phyloP scores from a whole-genome alignment of 1,140 invertebrate genomes.

The Dryas iulia region DNA sequence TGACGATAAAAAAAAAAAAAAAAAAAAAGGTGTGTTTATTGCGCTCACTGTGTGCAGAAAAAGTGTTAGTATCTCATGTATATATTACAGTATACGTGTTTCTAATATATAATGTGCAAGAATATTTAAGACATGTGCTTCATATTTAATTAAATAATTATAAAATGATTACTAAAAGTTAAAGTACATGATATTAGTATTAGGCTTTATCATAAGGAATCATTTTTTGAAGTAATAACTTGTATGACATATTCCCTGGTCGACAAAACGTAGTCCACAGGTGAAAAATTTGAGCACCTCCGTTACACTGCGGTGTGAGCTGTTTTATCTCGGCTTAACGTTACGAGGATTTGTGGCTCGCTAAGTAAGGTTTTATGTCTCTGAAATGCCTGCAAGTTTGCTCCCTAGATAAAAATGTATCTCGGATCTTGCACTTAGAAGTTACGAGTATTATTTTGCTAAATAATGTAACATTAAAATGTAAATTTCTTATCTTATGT shows the following conservation, averaged over 20 bases:
- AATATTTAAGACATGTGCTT: too few species aligned
- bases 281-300: conserved; percentile 72
- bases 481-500: conserved; percentile 10
- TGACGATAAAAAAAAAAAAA: too few species aligned
- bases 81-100: too few species aligned
- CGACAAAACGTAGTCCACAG: conserved; percentile 51
- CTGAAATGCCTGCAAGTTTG: conserved; percentile 69
- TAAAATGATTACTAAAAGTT: too few species aligned
- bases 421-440: conserved; percentile 49
- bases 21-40: too few species aligned
- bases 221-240: conserved; percentile 73
- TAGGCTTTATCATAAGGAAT: conserved; percentile 50
- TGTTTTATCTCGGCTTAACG: conserved; percentile 79
- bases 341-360: conserved; percentile 79
- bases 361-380: conserved; percentile 79
- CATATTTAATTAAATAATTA: too few species aligned
- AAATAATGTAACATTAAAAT: conserved; percentile 34
- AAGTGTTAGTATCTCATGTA: too few species aligned
- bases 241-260: conserved; percentile 57
- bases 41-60: too few species aligned
- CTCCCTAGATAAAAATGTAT: conserved; percentile 72
- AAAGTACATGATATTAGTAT: neutral
- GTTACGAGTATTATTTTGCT: conserved; percentile 31
- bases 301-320: conserved; percentile 64
- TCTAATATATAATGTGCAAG: too few species aligned